phyloP scores from a whole-genome alignment of 2,113 vertebrate genomes.

The Echinops telfairi region DNA sequence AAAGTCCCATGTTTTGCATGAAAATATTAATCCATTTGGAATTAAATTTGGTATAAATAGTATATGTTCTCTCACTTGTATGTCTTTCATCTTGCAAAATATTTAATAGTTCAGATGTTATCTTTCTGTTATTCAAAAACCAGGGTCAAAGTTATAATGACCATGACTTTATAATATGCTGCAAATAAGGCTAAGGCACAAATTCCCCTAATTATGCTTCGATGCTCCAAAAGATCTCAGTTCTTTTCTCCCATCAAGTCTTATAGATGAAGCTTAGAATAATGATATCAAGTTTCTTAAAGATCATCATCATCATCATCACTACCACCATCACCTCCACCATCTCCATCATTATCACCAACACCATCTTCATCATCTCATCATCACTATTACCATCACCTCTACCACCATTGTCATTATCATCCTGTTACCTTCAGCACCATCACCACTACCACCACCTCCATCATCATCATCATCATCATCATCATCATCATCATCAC shows the following conservation, averaged over 20 bases:
- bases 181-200: background rate
- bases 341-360: background rate
- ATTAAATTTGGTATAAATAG: conserved; percentile 29
- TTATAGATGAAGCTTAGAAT: background rate
- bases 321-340: background rate
- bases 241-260: background rate
- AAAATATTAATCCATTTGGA: conserved; percentile 45
- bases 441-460: background rate
- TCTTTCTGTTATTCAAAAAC: background rate
- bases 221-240: background rate
- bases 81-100: conserved; percentile 46
- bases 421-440: background rate
- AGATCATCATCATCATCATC: background rate
- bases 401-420: too few relatives aligned
- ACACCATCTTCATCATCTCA: background rate
- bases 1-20: background rate
- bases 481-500: background rate
- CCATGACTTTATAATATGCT: background rate
- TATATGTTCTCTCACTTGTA: conserved; percentile 43
- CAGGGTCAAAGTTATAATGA: background rate
- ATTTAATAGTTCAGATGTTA: background rate
- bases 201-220: background rate
- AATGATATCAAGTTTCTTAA: background rate
- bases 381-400: background rate
- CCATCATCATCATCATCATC: too few relatives aligned